phyloP scores from a whole-genome alignment of 2,888 invertebrate species.

The Zootermopsis nevadensis region DNA sequence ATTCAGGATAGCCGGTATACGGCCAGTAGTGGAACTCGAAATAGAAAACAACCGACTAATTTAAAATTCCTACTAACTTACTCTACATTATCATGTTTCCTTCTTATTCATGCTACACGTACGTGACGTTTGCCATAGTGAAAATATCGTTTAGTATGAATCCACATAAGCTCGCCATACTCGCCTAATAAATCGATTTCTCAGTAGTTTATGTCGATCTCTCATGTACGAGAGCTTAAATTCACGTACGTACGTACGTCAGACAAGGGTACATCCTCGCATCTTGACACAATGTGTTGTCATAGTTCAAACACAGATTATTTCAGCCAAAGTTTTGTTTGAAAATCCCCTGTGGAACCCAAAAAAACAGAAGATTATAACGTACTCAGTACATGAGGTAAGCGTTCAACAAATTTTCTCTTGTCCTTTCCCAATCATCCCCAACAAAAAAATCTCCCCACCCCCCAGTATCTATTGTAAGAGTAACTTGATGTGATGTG shows the following conservation, averaged over 20 bases:
- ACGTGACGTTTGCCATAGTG: too few relatives aligned
- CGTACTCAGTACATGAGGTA: neutral
- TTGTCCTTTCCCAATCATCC: slow-evolving; percentile 26
- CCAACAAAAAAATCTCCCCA: neutral
- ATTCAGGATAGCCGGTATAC: too few relatives aligned
- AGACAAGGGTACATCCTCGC: neutral
- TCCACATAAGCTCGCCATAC: neutral
- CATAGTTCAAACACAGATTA: neutral
- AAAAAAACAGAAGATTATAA: neutral
- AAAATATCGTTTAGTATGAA: neutral
- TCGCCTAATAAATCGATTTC: neutral
- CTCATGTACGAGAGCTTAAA: neutral
- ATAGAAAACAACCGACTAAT: too few relatives aligned
- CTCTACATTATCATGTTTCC: too few relatives aligned
- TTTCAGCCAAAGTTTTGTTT: neutral
- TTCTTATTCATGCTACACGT: too few relatives aligned
- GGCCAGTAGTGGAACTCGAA: too few relatives aligned
- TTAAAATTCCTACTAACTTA: too few relatives aligned
- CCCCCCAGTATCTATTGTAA: too few relatives aligned
- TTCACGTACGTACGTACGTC: neutral
- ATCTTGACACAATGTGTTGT: neutral
- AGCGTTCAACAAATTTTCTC: slow-evolving; percentile 16
- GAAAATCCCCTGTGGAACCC: neutral
- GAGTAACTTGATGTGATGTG: slow-evolving; percentile 4
- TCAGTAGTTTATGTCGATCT: neutral